Conservation (phyloP, 2,113 vertebrate genomes). For the Corydoras maculifer region DNA sequence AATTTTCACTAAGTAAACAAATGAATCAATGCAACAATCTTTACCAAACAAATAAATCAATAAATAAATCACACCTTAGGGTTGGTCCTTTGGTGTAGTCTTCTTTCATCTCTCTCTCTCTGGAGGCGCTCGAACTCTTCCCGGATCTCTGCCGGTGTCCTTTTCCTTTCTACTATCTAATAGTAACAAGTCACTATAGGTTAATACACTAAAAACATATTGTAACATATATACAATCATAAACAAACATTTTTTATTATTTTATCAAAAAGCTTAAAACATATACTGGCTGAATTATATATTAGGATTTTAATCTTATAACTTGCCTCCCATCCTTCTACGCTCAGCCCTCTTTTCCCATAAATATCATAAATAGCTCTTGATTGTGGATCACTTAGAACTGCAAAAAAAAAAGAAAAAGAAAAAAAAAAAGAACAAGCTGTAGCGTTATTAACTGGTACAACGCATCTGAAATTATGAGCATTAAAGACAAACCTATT, state of each 20-base stretch:
- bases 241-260: too few species aligned
- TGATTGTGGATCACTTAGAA: slow-evolving; percentile 91
- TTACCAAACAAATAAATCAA: too few species aligned
- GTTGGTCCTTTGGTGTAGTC: slow-evolving; percentile 93
- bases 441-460: too few species aligned
- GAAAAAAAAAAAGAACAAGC: background rate
- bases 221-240: too few species aligned
- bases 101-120: slow-evolving; percentile 85
- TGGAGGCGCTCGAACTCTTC: slow-evolving; percentile 95
- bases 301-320: background rate
- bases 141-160: slow-evolving; percentile 88
- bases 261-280: too few species aligned
- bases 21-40: background rate
- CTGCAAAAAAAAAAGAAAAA: slow-evolving; percentile 56
- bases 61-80: slow-evolving; percentile 75
- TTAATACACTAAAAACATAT: background rate
- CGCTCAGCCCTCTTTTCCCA: slow-evolving; percentile 91
- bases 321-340: slow-evolving; percentile 98
- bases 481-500: too few species aligned
- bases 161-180: slow-evolving; percentile 90
- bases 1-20: background rate
- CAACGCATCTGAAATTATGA: too few species aligned
- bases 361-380: slow-evolving; percentile 98
- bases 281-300: background rate
- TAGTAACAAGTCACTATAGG: slow-evolving; percentile 3